Evolutionary conservation across 2,797 vertebrate species (phyloP), one percentile per base, ranked within the genome.

Genomic region (Paratrypauchen microcephalus): DNA sequence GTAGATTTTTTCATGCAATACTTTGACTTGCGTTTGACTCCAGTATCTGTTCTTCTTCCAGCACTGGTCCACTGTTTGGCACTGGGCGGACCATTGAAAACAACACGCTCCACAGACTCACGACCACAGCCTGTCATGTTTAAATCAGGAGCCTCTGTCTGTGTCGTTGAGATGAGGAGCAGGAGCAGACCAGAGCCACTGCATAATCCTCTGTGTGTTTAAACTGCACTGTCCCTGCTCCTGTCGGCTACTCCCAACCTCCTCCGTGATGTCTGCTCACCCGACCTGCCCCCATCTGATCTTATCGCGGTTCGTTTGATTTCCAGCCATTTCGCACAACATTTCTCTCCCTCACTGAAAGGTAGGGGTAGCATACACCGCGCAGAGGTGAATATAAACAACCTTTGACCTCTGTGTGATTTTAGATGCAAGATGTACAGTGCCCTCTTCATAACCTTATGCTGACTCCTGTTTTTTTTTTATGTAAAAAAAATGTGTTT

Each of bases 161-260:
- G 78, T 84, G 86, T 91, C 86, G 88, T 82, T 76, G 83, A 82
- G 88, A 90, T 87, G 83, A 80, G 75, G 84, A 86, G 88, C 90
- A 90, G 86, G 78, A 88, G 88, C 87, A 89, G 88, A 91, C 86
- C 86, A 82, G 88, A 86, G 87, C 75, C 87, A 90, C 88, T 91
- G 80, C 88, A 88, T 90, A 91, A 91, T 92, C 90, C 90, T 77
- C 64, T 84, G 86, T 87, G 85, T 89, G 84, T 91, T 88, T 88
- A 87, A 81, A 83, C 90, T 82, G 78, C 85, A 79, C 77, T 72
- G 81, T 85, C 79, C 87, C 82, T 88, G 71, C 80, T 83, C 80
- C 39, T 63, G 54, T 28, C 55, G 59, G 12, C 45, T 16, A 65
- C 62, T 74, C 68, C 68, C 76, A 70, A 72, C 74, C 76, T 85